Conservation (phyloP, 1,140 invertebrate genomes). For the Anoplolepis gracilipes region DNA sequence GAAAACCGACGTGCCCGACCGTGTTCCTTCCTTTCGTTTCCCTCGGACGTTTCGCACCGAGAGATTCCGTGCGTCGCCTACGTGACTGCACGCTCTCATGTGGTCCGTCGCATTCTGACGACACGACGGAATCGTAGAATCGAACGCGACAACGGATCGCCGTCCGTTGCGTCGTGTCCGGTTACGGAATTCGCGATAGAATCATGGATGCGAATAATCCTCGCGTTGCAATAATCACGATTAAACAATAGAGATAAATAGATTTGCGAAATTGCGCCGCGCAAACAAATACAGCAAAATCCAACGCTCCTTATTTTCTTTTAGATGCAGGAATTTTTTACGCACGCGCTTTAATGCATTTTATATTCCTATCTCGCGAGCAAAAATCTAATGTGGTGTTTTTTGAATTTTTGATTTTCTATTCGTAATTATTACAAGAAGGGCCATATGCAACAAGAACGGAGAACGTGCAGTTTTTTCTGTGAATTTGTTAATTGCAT, state of each 20-base stretch:
- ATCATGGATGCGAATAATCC: slow-evolving; percentile 21
- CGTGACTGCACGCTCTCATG: background rate
- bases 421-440: background rate
- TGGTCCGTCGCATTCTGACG: slow-evolving; percentile 8
- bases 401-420: slow-evolving; percentile 12
- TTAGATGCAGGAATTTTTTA: background rate
- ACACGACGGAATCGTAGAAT: background rate
- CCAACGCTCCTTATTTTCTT: slow-evolving; percentile 3
- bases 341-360: background rate
- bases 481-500: slow-evolving; percentile 29
- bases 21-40: background rate
- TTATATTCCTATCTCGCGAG: background rate
- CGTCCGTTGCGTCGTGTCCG: background rate
- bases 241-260: slow-evolving; percentile 23
- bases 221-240: background rate
- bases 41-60: slow-evolving; percentile 4
- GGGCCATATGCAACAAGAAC: background rate
- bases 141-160: background rate
- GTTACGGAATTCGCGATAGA: slow-evolving; percentile 20
- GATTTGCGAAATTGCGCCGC: slow-evolving; percentile 24
- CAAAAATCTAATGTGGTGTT: background rate
- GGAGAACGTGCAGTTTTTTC: background rate
- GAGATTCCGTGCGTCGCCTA: slow-evolving; percentile 44
- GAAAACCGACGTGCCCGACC: slow-evolving; percentile 21
- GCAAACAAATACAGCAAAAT: background rate